Conservation (phyloP, 2,888 invertebrate genomes). For the Sclerodermus sp. region DNA sequence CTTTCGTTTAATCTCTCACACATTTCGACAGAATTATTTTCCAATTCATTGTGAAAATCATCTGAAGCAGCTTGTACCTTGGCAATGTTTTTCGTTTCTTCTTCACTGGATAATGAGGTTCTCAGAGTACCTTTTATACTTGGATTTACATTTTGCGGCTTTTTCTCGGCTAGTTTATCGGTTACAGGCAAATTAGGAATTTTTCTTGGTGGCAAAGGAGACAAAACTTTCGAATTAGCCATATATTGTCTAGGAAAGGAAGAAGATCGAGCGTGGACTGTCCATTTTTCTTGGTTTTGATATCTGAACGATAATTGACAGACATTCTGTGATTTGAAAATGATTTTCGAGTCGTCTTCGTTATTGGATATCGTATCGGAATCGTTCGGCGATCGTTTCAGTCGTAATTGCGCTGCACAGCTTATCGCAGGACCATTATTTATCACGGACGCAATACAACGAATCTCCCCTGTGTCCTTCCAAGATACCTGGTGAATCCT, state of each 20-base stretch:
- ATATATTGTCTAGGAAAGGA: constrained; percentile 19
- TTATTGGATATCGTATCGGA: constrained; percentile 10
- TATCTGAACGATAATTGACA: constrained; percentile 5
- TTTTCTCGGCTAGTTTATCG: background rate
- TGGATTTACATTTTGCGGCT: too few relatives aligned
- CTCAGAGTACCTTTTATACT: too few relatives aligned
- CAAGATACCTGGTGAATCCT: constrained; percentile 63
- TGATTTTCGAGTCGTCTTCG: background rate
- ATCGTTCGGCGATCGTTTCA: constrained; percentile 20
- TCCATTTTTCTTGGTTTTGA: constrained; percentile 3
- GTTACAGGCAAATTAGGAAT: constrained; percentile 6
- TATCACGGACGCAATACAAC: constrained; percentile 48
- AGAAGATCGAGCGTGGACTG: constrained; percentile 17
- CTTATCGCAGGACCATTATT: constrained; percentile 44
- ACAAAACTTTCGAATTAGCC: constrained; percentile 8
- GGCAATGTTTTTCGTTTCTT: too few relatives aligned
- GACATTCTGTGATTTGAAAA: background rate
- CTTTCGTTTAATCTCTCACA: too few relatives aligned
- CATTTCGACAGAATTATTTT: too few relatives aligned
- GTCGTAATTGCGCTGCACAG: constrained; percentile 44
- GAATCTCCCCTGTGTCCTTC: constrained; percentile 60
- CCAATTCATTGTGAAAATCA: too few relatives aligned
- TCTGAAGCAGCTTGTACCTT: too few relatives aligned
- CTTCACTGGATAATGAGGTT: too few relatives aligned
- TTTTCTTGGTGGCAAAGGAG: constrained; percentile 12